Evolutionary conservation across 2,888 invertebrate species (phyloP), one percentile per base, ranked within the genome.

Genomic region (Ichneumon xanthorius): DNA sequence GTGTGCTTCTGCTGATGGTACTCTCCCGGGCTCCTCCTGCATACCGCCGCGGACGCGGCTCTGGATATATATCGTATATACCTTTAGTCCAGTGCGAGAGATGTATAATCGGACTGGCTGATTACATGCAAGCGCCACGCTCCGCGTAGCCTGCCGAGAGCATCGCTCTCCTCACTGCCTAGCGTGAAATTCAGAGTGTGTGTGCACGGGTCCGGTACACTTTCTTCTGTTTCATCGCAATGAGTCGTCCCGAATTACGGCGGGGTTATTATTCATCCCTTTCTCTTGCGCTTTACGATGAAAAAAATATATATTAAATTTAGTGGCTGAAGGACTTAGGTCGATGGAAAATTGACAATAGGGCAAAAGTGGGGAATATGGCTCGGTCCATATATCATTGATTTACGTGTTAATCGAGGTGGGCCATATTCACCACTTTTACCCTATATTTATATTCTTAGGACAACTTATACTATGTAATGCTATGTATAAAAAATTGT

Each of bases 71-170:
- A 77, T 40, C 72, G 76, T 81, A 40, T 55, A 71, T 75, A 77
- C 71, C 70, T 63, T 65, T 22, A 68, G 68, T 73, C 58, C 68
- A 16, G 11, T 65, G 65, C 72, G 61, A 73, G 68, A 80, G 78
- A 82, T 71, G 85, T 81, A 83, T 91, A 90, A 90, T 90, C 90
- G 87, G 86, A 85, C 80, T 76, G 82, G 84, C 82, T 89, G 91
- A 91, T 91, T 91, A 90, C 89, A 91, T 84, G 89, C 90, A 89
- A 88, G 68, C 78, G 78, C 79, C 73, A 82, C 84, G 73, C 81
- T 85, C 58, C 67, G 81, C 26, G 58, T 68, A 68, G 67, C 19
- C 22, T 58, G 48, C n/a, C 40, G 30, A 67, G 55, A 75, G 58
- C 80, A 80, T 80, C 80, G 48, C 65, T 63, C 58, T 58, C 58